Conservation (phyloP, 2,113 vertebrate genomes). For the Cyphomyrus discorhynchus region DNA sequence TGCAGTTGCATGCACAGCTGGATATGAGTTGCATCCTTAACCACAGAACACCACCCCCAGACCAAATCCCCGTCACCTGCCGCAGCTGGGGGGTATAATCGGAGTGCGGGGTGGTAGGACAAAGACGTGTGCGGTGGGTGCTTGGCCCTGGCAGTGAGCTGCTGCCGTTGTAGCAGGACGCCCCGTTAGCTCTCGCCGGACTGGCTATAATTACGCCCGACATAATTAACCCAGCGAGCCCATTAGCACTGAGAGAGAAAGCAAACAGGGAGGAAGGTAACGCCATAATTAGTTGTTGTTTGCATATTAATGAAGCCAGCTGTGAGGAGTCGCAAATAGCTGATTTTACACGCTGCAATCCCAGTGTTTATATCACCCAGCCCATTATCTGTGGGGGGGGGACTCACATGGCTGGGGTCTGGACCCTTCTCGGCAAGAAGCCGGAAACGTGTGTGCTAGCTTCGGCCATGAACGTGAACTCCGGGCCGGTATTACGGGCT, state of each 20-base stretch:
- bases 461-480: background rate
- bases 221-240: slow-evolving; percentile 82
- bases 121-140: slow-evolving; percentile 57
- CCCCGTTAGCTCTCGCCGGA: slow-evolving; percentile 71
- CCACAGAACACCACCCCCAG: background rate
- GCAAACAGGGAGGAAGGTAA: slow-evolving; percentile 60
- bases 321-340: slow-evolving; percentile 75
- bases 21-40: background rate
- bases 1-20: background rate
- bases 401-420: background rate
- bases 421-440: background rate
- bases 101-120: background rate
- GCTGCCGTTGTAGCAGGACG: slow-evolving; percentile 63
- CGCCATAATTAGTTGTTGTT: slow-evolving; percentile 84
- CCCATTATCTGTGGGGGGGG: background rate
- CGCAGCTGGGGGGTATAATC: background rate
- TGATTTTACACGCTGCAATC: slow-evolving; percentile 74
- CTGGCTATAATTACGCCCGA: slow-evolving; percentile 78
- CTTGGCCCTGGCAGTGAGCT: slow-evolving; percentile 39
- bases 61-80: background rate
- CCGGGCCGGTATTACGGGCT: background rate
- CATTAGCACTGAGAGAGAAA: slow-evolving; percentile 61
- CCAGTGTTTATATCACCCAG: background rate
- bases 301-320: slow-evolving; percentile 83
- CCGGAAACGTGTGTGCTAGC: background rate